Percentiles rank a stretch among this genome's conserved stretches.
Conservation (phyloP, 1,140 invertebrate species). For the Drosophila grimshawi region DNA sequence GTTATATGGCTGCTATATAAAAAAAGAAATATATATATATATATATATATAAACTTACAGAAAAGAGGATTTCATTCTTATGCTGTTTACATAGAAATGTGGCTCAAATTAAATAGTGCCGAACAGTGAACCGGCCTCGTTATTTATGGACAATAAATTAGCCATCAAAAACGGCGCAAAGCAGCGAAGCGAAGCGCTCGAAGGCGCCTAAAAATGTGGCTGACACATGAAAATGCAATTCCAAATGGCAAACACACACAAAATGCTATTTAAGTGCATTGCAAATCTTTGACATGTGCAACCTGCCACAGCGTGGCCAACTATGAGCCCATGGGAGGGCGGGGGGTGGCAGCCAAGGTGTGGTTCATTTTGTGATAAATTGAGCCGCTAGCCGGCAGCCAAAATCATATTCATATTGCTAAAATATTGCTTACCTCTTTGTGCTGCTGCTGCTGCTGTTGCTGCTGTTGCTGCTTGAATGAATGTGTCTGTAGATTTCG, state of each 20-base stretch:
- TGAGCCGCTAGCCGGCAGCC: conserved; percentile 70
- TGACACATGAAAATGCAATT: conserved; percentile 80
- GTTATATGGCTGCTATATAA: conserved; percentile 22
- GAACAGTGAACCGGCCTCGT: conserved; percentile 18
- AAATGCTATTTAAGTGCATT: conserved; percentile 74
- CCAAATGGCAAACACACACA: conserved; percentile 41
- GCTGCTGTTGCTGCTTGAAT: conserved; percentile 35
- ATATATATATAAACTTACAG: not conserved
- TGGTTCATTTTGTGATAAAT: conserved; percentile 67
- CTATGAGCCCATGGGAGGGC: too few species aligned
- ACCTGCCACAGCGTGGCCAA: conserved; percentile 25
- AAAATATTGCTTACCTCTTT: conserved; percentile 72
- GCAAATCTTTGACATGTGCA: conserved; percentile 66
- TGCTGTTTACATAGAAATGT: conserved; percentile 45
- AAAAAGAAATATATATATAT: not conserved
- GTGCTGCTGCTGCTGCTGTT: conserved; percentile 7
- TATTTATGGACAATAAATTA: conserved; percentile 43
- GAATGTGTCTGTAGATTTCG: conserved; percentile 33
- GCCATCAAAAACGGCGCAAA: conserved; percentile 25
- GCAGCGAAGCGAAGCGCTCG: conserved; percentile 17
- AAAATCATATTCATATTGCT: conserved; percentile 80
- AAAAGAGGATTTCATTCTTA: conserved; percentile 31
- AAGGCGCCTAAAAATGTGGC: conserved; percentile 58
- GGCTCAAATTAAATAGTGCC: conserved; percentile 40
- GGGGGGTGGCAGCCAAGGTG: conserved; percentile 4